phyloP scores from a whole-genome alignment of 2,113 vertebrate species.

The Ahaetulla prasina region DNA sequence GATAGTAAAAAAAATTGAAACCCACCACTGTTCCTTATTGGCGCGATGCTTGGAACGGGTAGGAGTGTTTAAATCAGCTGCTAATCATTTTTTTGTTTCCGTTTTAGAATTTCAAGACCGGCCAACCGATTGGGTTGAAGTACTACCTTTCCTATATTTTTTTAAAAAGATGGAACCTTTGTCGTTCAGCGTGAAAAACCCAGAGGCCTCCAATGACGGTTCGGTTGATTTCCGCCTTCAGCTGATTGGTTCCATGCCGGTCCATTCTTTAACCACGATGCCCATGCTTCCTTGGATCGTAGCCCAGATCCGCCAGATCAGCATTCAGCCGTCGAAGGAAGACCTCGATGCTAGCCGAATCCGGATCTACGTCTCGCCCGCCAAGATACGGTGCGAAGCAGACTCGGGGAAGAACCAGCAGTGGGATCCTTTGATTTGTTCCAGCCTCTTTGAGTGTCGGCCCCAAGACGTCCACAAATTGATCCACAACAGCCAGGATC shows the following conservation, averaged over 20 bases:
- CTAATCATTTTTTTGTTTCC: conserved; percentile 38
- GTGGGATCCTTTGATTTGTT: conserved; percentile 85
- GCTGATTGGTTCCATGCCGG: conserved; percentile 79
- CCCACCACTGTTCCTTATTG: no score
- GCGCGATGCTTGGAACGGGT: background rate
- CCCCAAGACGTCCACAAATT: conserved; percentile 85
- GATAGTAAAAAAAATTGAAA: no score
- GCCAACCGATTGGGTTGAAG: conserved; percentile 5
- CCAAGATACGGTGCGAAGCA: conserved; percentile 73
- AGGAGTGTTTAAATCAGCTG: conserved; percentile 1
- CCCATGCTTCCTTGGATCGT: conserved; percentile 95
- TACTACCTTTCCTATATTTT: background rate
- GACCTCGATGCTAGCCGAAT: conserved; percentile 48
- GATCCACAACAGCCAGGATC: conserved; percentile 90
- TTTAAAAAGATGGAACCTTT: conserved; percentile 69
- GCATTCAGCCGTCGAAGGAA: conserved; percentile 53
- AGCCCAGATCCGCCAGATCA: conserved; percentile 79
- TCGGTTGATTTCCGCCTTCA: conserved; percentile 75
- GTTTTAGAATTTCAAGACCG: conserved; percentile 52
- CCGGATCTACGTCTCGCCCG: conserved; percentile 75
- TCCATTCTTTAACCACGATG: conserved; percentile 88
- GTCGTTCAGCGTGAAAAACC: conserved; percentile 68
- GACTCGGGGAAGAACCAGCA: conserved; percentile 66
- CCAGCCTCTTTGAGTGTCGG: conserved; percentile 81
- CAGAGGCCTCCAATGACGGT: conserved; percentile 38